phyloP scores from a whole-genome alignment of 1,140 invertebrate genomes.

The Doryteuthis pealeii region DNA sequence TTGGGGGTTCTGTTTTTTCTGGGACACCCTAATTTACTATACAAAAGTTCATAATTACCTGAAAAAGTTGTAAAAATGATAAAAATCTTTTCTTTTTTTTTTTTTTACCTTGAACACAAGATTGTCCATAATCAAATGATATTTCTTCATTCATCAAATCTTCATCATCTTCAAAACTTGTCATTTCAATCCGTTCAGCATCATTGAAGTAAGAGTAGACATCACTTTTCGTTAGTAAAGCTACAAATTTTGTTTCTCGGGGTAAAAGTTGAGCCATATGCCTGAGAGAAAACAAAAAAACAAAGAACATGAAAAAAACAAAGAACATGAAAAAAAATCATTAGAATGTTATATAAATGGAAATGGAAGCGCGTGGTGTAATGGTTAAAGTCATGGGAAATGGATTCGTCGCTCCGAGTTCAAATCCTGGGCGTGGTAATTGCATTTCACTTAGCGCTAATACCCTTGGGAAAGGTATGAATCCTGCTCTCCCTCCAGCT shows the following conservation, averaged over 20 bases:
- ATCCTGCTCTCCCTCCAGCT: too few relatives aligned
- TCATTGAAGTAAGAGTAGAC: background rate
- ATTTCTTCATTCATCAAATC: slow-evolving; percentile 2
- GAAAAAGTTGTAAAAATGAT: too few relatives aligned
- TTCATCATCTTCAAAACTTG: slow-evolving; percentile 5
- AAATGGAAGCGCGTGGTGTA: background rate
- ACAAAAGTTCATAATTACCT: too few relatives aligned
- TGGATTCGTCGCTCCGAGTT: too few relatives aligned
- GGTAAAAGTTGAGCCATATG: slow-evolving; percentile 8
- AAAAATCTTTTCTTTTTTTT: too few relatives aligned
- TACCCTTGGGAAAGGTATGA: too few relatives aligned
- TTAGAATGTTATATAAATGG: background rate
- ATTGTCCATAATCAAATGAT: background rate
- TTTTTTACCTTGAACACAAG: too few relatives aligned
- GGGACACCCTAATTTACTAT: too few relatives aligned
- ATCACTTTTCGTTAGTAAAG: slow-evolving; percentile 6
- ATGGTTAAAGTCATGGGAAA: too few relatives aligned
- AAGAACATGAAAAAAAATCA: background rate
- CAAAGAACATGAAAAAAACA: background rate
- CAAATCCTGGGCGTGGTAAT: too few relatives aligned
- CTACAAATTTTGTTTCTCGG: slow-evolving; percentile 11
- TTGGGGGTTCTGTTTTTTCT: too few relatives aligned
- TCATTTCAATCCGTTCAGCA: background rate
- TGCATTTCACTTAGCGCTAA: too few relatives aligned
- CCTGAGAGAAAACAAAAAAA: background rate